Base-by-base conservation (phyloP, 2,888 invertebrate genomes). In the Petrolisthes cinctipes region DNA sequence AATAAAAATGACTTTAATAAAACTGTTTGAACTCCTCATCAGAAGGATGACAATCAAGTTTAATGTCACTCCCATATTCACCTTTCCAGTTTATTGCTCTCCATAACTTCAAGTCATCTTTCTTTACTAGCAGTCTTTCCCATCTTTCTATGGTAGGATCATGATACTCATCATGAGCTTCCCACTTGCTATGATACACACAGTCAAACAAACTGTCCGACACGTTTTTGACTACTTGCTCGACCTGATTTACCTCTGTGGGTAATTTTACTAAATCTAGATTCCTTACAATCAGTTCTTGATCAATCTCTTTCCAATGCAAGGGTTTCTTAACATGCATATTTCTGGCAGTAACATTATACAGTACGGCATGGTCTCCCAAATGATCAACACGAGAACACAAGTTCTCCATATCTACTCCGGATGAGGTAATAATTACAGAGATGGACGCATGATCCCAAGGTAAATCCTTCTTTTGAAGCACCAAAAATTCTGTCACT, bases 321-420 rank as follows among this genome's bases (percentile, higher is more conserved):
- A n/a, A n/a, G n/a, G n/a, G n/a, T n/a, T n/a, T n/a, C n/a, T n/a
- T n/a, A n/a, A 73, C 73, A n/a, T 73, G n/a, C 73, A 14, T 6
- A 73, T n/a, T 20, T 6, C 20, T 11, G n/a, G 5, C n/a, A 73
- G n/a, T n/a, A 7, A 14, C 73, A 73, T 73, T 73, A n/a, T 73
- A 20, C 20, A 73, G 73, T 20, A n/a, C n/a, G n/a, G 73, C 73
- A 73, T 20, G n/a, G 73, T 73, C 73, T 11, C n/a, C 73, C 20
- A 73, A 73, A n/a, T 11, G 5, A 73, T 73, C 5, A 73, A n/a
- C 17, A 20, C 73, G 73, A 5, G n/a, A 14, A 73, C n/a, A 14
- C 20, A n/a, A n/a, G n/a, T n/a, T 73, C 73, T 73, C 73, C 17
- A 73, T 73, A 73, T 73, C 73, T n/a, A 73, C 73, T 73, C 73